Evolutionary conservation across 2,113 vertebrate species (phyloP).

Genomic region (Oryzias celebensis): DNA sequence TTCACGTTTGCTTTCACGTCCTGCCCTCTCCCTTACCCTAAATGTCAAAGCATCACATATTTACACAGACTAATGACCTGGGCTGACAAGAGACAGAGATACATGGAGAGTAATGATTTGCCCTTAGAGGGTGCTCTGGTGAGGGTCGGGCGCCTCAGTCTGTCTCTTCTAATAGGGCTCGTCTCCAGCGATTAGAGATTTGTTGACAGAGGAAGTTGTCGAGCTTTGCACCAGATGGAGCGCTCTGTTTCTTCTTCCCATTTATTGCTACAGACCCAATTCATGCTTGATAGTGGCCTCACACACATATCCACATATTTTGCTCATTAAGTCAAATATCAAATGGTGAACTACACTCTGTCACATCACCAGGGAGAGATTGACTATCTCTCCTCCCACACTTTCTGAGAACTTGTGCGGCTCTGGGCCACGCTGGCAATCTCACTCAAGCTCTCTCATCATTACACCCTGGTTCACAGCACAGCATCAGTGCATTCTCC

Average conservation of each 20-base stretch:
- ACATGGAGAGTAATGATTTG: conserved; percentile 62
- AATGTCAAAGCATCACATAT: conserved; percentile 53
- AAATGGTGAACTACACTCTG: conserved; percentile 55
- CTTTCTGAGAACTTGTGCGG: conserved; percentile 51
- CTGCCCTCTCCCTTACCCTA: conserved; percentile 17
- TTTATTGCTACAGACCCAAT: conserved; percentile 51
- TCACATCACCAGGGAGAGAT: conserved; percentile 41
- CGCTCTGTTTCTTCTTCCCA: conserved; percentile 32
- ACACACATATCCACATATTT: conserved; percentile 14
- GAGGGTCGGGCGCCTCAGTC: conserved; percentile 57
- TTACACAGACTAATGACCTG: conserved; percentile 59
- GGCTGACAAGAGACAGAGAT: conserved; percentile 41
- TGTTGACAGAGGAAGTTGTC: conserved; percentile 64
- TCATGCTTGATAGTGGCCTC: conserved; percentile 23
- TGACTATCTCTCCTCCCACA: conserved; percentile 43
- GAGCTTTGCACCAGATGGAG: conserved; percentile 52
- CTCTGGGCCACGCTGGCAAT: conserved; percentile 54
- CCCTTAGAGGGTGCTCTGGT: conserved; percentile 53
- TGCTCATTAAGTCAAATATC: conserved; percentile 68
- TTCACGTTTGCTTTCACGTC: conserved; percentile 31
- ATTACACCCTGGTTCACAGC: conserved; percentile 54
- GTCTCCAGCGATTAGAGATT: conserved; percentile 67
- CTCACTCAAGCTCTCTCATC: conserved; percentile 57
- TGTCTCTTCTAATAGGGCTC: conserved; percentile 65
- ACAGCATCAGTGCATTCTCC: conserved; percentile 42